Conservation (phyloP, 2,113 vertebrate species). For the Caretta caretta region DNA sequence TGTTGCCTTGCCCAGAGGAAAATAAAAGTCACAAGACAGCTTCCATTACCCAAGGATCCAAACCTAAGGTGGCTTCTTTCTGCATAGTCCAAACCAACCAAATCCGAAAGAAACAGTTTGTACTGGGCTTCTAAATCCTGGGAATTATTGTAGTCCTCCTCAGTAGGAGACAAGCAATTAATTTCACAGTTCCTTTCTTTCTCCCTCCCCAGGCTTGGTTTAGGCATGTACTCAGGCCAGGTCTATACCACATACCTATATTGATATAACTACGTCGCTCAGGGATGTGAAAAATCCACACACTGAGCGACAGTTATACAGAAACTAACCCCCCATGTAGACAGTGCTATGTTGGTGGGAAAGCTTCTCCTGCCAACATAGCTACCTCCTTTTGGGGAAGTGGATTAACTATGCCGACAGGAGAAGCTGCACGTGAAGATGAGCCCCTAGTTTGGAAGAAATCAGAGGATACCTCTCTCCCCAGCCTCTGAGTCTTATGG, state of each 20-base stretch:
- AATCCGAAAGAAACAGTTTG: background rate
- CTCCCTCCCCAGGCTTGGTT: background rate
- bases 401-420: background rate
- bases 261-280: background rate
- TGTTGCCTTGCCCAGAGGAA: background rate
- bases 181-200: background rate
- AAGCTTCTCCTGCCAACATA: too few relatives aligned
- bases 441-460: background rate
- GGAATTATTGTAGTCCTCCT: background rate
- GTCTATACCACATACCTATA: background rate
- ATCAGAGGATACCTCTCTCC: background rate
- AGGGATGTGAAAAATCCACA: background rate
- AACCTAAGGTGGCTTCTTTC: background rate
- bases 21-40: background rate
- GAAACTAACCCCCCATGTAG: background rate
- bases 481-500: background rate
- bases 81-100: background rate
- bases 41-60: background rate
- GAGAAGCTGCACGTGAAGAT: background rate
- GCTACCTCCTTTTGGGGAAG: background rate
- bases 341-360: background rate
- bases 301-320: background rate
- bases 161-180: background rate
- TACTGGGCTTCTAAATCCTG: background rate
- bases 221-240: background rate